Evolutionary conservation across 2,888 invertebrate species (phyloP).

Genomic region (Drosophila peninsularis): DNA sequence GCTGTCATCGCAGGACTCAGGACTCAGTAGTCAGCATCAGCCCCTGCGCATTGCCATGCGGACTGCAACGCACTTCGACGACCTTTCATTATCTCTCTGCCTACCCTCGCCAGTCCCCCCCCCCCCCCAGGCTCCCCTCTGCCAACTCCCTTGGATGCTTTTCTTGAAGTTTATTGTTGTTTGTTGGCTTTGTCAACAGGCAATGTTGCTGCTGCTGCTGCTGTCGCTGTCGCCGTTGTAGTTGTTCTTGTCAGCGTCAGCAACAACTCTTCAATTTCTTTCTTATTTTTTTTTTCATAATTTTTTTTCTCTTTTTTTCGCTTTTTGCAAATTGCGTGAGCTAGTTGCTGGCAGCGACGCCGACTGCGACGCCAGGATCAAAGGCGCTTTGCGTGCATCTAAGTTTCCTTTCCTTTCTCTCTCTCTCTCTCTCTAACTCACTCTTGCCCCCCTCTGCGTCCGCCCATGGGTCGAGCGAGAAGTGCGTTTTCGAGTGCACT

Average conservation of each 20-base stretch:
- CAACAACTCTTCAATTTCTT: conserved; percentile 55
- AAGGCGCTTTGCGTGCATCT: conserved; percentile 68
- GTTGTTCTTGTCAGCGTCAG: conserved; percentile 39
- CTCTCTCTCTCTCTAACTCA: not conserved
- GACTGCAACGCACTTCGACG: conserved; percentile 74
- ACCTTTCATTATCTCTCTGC: conserved; percentile 76
- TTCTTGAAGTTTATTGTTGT: conserved; percentile 60
- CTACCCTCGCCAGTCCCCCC: not conserved
- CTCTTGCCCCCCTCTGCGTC: not conserved
- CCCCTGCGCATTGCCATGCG: conserved; percentile 43
- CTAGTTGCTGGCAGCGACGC: conserved; percentile 57
- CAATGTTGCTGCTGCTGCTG: conserved; percentile 34
- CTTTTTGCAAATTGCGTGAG: conserved; percentile 75
- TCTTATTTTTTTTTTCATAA: conserved; percentile 10
- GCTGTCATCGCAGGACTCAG: conserved; percentile 10
- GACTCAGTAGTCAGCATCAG: conserved; percentile 31
- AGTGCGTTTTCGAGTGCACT: conserved; percentile 79
- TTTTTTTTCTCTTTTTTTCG: conserved; percentile 12
- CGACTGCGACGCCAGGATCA: conserved; percentile 67
- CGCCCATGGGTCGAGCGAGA: conserved; percentile 41
- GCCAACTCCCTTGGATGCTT: conserved; percentile 44
- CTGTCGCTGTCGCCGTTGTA: conserved; percentile 33
- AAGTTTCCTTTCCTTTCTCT: conserved; percentile 37
- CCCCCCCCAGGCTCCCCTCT: not conserved
- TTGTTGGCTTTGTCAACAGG: conserved; percentile 65